Evolutionary conservation across 2,113 vertebrate genomes (phyloP), one percentile per base, ranked within the genome.

Genomic region (Xyrauchen texanus): DNA sequence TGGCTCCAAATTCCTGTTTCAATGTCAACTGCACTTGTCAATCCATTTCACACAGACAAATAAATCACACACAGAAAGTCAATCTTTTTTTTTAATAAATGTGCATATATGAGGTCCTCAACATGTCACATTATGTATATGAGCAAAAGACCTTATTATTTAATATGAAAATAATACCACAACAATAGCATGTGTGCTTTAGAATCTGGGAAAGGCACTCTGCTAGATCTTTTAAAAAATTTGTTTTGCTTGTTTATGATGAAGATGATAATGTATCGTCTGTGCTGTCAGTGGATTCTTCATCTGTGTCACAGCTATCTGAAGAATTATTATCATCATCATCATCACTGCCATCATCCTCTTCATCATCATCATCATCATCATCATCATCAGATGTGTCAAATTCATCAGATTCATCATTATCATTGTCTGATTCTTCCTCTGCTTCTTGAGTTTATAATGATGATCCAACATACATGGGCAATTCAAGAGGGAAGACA

Each of bases 241-340:
- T 83, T 67, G 0, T 79, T 69, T 21, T 70, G 16, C 3, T 10
- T 60, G 47, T 6, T 84, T 79, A 6, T 21, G 81, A 79, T 63
- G 77, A 79, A 57, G 76, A 88, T 47, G 78, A 87, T 15, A 71
- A 84, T 13, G 86, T 85, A n/a, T 71, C 75, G 3, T 80, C 88
- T 8, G 79, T 85, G 72, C 73, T 85, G 42, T 46, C 60, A 80
- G 82, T 79, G 9, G 84, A 86, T 46, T 88, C 89, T 21, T 74
- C 89, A 5, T 88, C 80, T 69, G 70, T 89, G 4, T 85, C 79
- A 0, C 69, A 86, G 34, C 86, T 88, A 11, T 55, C 63, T 51
- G 77, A 53, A 7, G 45, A 57, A 11, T 58, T 67, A 77, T 74
- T 66, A 63, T 76, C 76, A 57, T 75, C 47, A 16, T 82, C 67